These are phyloP conservation scores for Ellobius talpinus DNA, from an alignment of 2,113 vertebrate species.

Conservation along the genomic window DNA sequence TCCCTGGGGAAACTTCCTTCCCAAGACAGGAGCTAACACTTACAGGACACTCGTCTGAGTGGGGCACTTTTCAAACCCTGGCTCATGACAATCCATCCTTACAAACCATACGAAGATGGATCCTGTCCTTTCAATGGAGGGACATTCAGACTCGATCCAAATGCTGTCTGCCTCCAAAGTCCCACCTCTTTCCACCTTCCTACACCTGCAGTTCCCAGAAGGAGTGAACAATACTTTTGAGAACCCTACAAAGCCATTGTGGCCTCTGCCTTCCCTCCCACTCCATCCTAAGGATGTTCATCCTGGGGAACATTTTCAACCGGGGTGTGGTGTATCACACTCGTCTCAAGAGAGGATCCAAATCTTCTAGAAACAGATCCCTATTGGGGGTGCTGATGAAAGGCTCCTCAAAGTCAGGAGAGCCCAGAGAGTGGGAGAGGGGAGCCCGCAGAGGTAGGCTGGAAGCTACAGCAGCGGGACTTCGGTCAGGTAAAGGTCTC, in stretches of 20 bases:
- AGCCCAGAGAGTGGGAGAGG: neutral
- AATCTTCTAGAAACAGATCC: neutral
- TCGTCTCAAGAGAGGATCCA: conserved; percentile 23
- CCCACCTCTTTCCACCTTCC: neutral
- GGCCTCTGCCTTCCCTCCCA: neutral
- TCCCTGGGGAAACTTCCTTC: neutral
- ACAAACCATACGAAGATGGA: neutral
- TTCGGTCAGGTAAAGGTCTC: neutral
- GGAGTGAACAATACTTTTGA: neutral
- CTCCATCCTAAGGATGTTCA: conserved; percentile 4
- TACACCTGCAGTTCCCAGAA: neutral
- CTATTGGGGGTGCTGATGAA: neutral
- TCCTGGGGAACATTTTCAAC: conserved; percentile 22
- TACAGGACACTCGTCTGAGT: neutral
- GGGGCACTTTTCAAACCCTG: neutral
- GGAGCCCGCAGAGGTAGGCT: neutral
- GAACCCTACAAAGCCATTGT: neutral
- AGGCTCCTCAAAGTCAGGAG: neutral
- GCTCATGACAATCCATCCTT: neutral
- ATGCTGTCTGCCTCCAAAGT: neutral
- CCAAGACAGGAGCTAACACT: conserved; percentile 25
- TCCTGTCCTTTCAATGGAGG: neutral
- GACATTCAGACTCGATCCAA: conserved; percentile 10
- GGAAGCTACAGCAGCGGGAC: neutral
- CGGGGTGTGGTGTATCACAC: neutral